These are phyloP conservation scores for Scartelaos histophorus DNA, from an alignment of 2,113 vertebrate genomes.

Conservation along the genomic window DNA sequence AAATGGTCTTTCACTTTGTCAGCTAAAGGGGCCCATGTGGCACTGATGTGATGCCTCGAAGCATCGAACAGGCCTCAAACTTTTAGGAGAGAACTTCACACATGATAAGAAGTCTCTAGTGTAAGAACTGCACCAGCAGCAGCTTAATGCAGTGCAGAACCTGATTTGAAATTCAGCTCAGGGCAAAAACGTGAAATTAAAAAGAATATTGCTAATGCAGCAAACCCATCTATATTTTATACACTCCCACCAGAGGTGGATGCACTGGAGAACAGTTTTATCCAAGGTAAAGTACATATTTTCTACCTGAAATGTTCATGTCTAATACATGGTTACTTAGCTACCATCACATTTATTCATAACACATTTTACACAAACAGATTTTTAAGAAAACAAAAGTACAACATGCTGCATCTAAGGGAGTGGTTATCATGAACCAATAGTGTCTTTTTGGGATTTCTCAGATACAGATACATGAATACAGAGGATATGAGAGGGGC, in stretches of 20 bases:
- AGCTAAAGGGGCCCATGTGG: constrained; percentile 18
- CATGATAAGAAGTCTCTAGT: neutral
- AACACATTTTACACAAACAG: constrained; percentile 3
- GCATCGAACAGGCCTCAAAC: neutral
- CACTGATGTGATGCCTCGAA: constrained; percentile 16
- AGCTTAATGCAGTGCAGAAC: neutral
- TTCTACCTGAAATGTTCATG: neutral
- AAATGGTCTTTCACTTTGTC: constrained; percentile 19
- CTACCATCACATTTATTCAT: constrained; percentile 4
- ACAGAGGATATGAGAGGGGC: constrained; percentile 16
- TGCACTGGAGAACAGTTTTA: neutral
- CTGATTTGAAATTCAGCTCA: constrained; percentile 3
- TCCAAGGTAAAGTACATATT: neutral
- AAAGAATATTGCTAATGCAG: constrained; percentile 10
- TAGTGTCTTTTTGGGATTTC: constrained; percentile 30
- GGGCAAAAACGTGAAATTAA: constrained; percentile 13
- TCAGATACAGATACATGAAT: constrained; percentile 34
- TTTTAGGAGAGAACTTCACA: constrained; percentile 14
- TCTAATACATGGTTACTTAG: neutral
- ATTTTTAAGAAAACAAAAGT: neutral
- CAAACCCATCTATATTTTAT: constrained; percentile 7
- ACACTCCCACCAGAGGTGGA: neutral
- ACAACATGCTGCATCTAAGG: constrained; percentile 9
- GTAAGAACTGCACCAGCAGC: neutral
- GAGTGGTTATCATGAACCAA: constrained; percentile 23